Evolutionary conservation across 2,888 invertebrate species (phyloP), one percentile per base, ranked within the genome.

Genomic region (Drosophila affinis): DNA sequence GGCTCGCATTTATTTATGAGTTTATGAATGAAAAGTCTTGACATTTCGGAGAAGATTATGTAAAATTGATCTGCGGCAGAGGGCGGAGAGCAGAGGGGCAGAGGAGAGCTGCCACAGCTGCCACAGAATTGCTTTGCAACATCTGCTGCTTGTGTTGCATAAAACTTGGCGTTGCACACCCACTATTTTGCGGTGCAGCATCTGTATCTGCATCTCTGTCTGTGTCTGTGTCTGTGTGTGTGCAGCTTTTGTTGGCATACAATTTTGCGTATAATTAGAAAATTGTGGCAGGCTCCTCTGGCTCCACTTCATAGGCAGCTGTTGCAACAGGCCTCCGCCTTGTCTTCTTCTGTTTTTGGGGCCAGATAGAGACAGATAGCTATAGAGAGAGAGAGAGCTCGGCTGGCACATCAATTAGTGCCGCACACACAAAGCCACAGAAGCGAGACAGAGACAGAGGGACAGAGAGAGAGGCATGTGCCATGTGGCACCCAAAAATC

Each of bases 191-290:
- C 59, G 46, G 51, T 27, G 53, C 53, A 48, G 29, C 21, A 52
- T 27, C 55, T 44, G 61, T 59, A 45, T 48, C 47, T 51, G 52
- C 3, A 21, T 21, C 21, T 21, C 21, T 29, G 27, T 27, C 7
- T 45, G 62, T 44, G 68, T 21, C 48, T 61, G 45, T 48, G 44
- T 54, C 51, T 44, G 62, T 46, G 70, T 73, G 76, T 75, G 69
- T 68, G 79, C 72, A 52, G 78, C 77, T 78, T 81, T 78, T 85
- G 87, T 87, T 87, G 80, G 83, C 81, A 87, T 81, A 85, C 70
- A 87, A 87, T 87, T 88, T 83, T 87, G 87, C 83, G 86, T 86
- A 83, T 86, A 86, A 86, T 86, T 86, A 86, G 85, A 86, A 86
- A 86, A 83, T 86, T 86, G 86, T 78, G 88, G 88, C 85, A 83